A percentile compares a stretch with the other conserved stretches of the same genome.
These are phyloP conservation scores for Drosophila hawaiiensis DNA, from an alignment of 2,888 invertebrate genomes.

Conservation along the genomic window DNA sequence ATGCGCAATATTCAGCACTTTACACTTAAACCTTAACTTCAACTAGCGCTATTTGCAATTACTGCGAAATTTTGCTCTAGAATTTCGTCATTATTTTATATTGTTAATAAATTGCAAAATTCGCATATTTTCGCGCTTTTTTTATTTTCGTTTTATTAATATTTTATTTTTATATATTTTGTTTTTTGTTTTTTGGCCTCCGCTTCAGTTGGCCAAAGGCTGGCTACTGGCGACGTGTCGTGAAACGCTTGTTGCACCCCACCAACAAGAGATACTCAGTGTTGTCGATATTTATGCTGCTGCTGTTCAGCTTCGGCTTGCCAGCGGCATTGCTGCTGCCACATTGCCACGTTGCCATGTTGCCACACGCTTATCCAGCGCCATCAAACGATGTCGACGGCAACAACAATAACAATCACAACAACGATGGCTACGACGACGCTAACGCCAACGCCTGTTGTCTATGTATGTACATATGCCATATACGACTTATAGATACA, in stretches of 20 bases:
- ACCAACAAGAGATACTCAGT: constrained; percentile 48
- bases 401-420: constrained; percentile 53
- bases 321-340: constrained; percentile 70
- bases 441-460: constrained; percentile 40
- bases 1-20: constrained; percentile 35
- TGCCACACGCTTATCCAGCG: constrained; percentile 76
- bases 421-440: constrained; percentile 46
- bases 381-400: constrained; percentile 75
- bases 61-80: constrained; percentile 3
- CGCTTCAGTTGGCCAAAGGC: constrained; percentile 71
- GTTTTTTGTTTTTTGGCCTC: constrained; percentile 58
- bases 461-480: constrained; percentile 1
- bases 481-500: constrained; percentile 16
- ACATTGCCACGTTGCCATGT: constrained; percentile 10
- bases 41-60: constrained; percentile 9
- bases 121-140: constrained; percentile 62
- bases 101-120: constrained; percentile 60
- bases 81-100: constrained; percentile 49
- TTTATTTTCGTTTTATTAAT: constrained; percentile 43
- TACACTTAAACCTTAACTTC: constrained; percentile 13
- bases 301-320: constrained; percentile 62
- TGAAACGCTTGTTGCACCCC: constrained; percentile 78
- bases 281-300: constrained; percentile 27
- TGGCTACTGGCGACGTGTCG: constrained; percentile 71
- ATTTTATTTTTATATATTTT: neutral